A percentile compares a stretch with the other conserved stretches of the same genome.
Conservation (phyloP, 2,888 invertebrate species). For the Lymantria monacha region DNA sequence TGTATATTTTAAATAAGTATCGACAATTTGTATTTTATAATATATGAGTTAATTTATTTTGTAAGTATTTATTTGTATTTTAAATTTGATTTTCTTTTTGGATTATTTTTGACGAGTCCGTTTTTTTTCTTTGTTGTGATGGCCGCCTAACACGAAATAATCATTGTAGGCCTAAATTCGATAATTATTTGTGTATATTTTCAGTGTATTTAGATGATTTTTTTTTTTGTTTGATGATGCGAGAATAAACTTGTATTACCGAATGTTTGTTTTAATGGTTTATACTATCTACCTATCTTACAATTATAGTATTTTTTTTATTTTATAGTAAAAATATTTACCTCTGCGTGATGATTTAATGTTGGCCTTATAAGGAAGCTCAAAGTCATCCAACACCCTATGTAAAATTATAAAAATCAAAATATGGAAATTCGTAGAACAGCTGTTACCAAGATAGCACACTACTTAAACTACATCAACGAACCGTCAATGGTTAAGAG, state of each 20-base stretch:
- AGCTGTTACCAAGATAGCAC: too few relatives aligned
- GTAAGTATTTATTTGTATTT: constrained; percentile 44
- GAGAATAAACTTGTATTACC: constrained; percentile 75
- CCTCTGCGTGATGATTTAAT: too few relatives aligned
- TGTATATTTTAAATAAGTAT: constrained; percentile 64
- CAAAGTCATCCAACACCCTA: too few relatives aligned
- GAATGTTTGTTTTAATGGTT: constrained; percentile 20
- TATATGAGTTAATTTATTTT: constrained; percentile 46
- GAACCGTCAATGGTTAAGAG: too few relatives aligned
- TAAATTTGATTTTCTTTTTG: constrained; percentile 40
- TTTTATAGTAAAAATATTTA: too few relatives aligned
- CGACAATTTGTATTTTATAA: constrained; percentile 33
- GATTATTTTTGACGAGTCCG: constrained; percentile 28
- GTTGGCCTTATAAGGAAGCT: too few relatives aligned
- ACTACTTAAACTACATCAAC: too few relatives aligned
- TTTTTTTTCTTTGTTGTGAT: constrained; percentile 34
- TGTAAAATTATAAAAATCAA: too few relatives aligned
- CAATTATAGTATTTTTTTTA: too few relatives aligned
- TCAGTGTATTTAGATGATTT: constrained; percentile 33
- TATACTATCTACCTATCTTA: too few relatives aligned
- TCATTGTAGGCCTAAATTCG: constrained; percentile 46
- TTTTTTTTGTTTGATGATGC: constrained; percentile 66
- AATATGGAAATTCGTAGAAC: too few relatives aligned
- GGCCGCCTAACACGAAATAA: constrained; percentile 40
- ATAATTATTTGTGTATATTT: constrained; percentile 25